A percentile compares a stretch with the other conserved stretches of the same genome.
Evolutionary conservation across 1,140 invertebrate genomes (phyloP).

Genomic region (Camponotus floridanus): DNA sequence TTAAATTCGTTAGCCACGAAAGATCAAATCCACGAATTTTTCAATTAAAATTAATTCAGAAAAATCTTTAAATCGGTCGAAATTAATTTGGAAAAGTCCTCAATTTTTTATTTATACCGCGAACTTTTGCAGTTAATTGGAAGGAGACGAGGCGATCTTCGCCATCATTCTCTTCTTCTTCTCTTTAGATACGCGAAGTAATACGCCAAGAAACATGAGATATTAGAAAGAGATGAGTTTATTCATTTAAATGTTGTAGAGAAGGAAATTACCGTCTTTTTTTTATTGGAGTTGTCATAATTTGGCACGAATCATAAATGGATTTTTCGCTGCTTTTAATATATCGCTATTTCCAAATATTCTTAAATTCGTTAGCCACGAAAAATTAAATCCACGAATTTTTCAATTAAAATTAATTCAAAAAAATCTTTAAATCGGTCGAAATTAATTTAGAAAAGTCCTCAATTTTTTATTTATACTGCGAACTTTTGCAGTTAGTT

Average conservation of each 20-base stretch:
- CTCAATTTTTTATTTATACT: constrained; percentile 53
- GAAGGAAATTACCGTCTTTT: not conserved
- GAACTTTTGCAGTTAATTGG: constrained; percentile 49
- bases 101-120: constrained; percentile 54
- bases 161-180: no score
- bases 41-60: constrained; percentile 50
- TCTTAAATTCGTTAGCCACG: not conserved
- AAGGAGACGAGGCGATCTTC: not conserved
- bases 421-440: constrained; percentile 3
- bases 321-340: no score
- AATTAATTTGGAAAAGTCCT: constrained; percentile 45
- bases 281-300: not conserved
- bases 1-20: not conserved
- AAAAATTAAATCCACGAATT: not conserved
- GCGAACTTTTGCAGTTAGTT: constrained; percentile 55
- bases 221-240: not conserved
- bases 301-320: no score
- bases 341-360: not conserved
- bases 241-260: not conserved
- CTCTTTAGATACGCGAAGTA: not conserved
- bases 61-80: constrained; percentile 25
- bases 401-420: constrained; percentile 47
- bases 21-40: constrained; percentile 2
- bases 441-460: constrained; percentile 46
- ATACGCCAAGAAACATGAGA: not conserved